Conservation (phyloP, 1,140 invertebrate genomes). For the Ylistrum balloti region DNA sequence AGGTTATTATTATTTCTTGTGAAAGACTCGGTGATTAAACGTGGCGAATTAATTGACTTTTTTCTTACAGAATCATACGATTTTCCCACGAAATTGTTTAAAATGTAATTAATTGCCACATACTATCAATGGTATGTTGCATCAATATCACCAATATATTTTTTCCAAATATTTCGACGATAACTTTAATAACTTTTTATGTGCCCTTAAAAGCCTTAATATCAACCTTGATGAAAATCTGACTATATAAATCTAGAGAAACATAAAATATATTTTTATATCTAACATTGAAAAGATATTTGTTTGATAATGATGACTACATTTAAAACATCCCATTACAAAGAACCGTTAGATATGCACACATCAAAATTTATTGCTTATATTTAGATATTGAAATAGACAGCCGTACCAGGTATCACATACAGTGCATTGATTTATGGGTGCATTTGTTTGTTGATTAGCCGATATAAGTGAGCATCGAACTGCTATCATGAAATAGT, state of each 20-base stretch:
- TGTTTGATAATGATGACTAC: not conserved
- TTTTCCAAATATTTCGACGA: not conserved
- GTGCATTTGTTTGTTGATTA: no score
- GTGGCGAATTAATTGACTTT: not conserved
- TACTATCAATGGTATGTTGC: not conserved
- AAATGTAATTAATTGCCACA: no score
- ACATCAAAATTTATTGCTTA: not conserved
- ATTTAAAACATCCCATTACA: not conserved
- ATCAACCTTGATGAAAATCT: not conserved
- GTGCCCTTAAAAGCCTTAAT: not conserved
- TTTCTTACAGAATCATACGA: not conserved
- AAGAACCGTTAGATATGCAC: not conserved
- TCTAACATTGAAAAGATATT: not conserved
- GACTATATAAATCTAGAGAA: not conserved
- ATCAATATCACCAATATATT: not conserved
- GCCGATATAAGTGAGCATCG: no score
- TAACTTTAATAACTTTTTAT: not conserved
- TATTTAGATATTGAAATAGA: not conserved
- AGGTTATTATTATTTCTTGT: not conserved
- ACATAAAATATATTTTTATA: not conserved
- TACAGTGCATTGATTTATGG: no score
- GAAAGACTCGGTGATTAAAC: not conserved
- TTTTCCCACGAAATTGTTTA: not conserved
- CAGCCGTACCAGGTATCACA: not conserved
- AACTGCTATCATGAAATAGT: no score